These are phyloP conservation scores for Sinelater perroti DNA, from an alignment of 2,888 invertebrate genomes.

Conservation along the genomic window DNA sequence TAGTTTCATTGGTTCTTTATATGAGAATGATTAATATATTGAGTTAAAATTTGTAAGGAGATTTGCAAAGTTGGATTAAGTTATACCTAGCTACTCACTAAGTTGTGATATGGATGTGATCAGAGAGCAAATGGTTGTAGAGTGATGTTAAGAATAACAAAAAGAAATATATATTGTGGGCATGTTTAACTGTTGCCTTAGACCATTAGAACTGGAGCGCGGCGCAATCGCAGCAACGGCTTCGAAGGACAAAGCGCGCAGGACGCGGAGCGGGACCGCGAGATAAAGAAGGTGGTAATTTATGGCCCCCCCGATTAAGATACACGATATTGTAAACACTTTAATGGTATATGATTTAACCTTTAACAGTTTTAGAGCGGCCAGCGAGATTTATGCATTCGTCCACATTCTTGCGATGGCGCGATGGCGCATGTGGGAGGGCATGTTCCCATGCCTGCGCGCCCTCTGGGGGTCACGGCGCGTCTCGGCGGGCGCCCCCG, in stretches of 20 bases:
- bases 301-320: slow-evolving; percentile 44
- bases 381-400: slow-evolving; percentile 47
- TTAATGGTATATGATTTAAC: slow-evolving; percentile 47
- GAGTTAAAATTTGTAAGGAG: too few species aligned
- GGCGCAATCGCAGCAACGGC: not conserved
- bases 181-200: too few species aligned
- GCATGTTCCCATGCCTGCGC: slow-evolving; percentile 44
- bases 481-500: slow-evolving; percentile 35
- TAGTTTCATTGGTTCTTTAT: too few species aligned
- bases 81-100: too few species aligned
- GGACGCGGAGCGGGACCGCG: too few species aligned
- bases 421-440: slow-evolving; percentile 48
- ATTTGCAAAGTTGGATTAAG: too few species aligned
- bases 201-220: too few species aligned
- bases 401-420: slow-evolving; percentile 46
- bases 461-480: slow-evolving; percentile 47
- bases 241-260: not conserved
- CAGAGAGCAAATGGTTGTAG: too few species aligned
- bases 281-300: slow-evolving; percentile 37
- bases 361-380: slow-evolving; percentile 49
- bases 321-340: slow-evolving; percentile 48
- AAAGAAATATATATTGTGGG: too few species aligned
- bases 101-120: too few species aligned
- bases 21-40: too few species aligned
- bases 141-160: too few species aligned